Evolutionary conservation across 2,797 vertebrate genomes (phyloP), one percentile per base, ranked within the genome.

Genomic region (Scarus forsteni): DNA sequence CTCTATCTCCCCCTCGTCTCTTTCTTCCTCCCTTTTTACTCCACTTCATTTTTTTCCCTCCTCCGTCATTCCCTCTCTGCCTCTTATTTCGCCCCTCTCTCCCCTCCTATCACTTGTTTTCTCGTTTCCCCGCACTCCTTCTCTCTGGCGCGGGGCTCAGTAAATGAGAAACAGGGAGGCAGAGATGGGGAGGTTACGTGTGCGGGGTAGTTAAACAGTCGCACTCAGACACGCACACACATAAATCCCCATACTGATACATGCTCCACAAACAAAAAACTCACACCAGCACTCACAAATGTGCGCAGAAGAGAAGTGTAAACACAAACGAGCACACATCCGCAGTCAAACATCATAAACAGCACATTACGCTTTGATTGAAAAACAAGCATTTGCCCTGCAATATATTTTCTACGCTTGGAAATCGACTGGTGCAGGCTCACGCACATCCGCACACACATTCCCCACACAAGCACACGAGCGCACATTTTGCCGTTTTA

Each of bases 111-210:
- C 91, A 87, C 89, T 91, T 89, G 81, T 89, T 92, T 92, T 88
- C 87, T 88, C 88, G 75, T 89, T 92, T 88, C 86, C 89, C 86
- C 80, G 73, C 78, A 77, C 88, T 86, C 83, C 66, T 82, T 70
- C 85, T 88, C 84, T 84, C 87, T 86, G 83, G 78, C 79, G 54
- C 84, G 87, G 77, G 27, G 83, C 90, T 92, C 85, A 81, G 85
- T 93, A 95, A 95, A 95, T 95, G 94, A 94, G 93, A 94, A 95
- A 94, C 86, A 90, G 93, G 92, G 94, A 93, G 89, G 92, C 90
- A 90, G 91, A 91, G 92, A 94, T 92, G 91, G 90, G 88, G 84
- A 89, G 84, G 90, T 92, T 95, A 95, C 93, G 94, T 95, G 94
- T 91, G 87, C 49, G 62, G 94, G 86, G 88, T 94, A 84, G 92